A percentile compares a stretch with the other conserved stretches of the same genome.
Evolutionary conservation across 2,797 vertebrate species (phyloP).

Genomic region (Propithecus perrieri): DNA sequence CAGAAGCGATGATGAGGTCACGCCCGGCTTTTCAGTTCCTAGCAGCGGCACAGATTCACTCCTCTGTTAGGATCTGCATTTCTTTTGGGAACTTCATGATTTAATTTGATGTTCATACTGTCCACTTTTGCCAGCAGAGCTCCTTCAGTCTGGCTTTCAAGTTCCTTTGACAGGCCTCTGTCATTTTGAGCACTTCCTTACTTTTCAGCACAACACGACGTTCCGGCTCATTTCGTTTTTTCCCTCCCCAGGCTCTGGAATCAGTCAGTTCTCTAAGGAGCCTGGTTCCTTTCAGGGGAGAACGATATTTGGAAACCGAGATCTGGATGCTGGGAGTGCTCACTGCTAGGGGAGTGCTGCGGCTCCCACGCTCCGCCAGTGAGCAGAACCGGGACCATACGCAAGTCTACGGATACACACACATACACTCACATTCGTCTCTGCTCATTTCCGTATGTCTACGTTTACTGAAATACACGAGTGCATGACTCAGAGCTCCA

Average conservation of each 20-base stretch:
- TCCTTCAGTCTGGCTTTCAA: not conserved
- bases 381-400: too few species aligned
- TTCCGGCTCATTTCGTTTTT: not conserved
- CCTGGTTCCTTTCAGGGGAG: not conserved
- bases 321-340: not conserved
- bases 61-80: not conserved
- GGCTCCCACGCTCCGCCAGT: not conserved
- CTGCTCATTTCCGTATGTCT: not conserved
- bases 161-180: not conserved
- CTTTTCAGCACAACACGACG: not conserved
- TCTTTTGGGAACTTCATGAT: not conserved
- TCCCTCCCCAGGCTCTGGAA: too few species aligned
- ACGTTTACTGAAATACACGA: not conserved
- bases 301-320: not conserved
- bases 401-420: rapidly evolving
- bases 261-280: not conserved
- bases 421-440: rapidly evolving
- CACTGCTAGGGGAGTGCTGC: rapidly evolving
- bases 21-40: not conserved
- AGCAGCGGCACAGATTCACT: not conserved
- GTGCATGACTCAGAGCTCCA: not conserved
- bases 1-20: not conserved
- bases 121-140: not conserved
- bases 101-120: not conserved
- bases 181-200: not conserved